Percentiles rank a stretch among this genome's conserved stretches.
phyloP scores from a whole-genome alignment of 23 tunicate species.

The Clavelina lepadiformis region DNA sequence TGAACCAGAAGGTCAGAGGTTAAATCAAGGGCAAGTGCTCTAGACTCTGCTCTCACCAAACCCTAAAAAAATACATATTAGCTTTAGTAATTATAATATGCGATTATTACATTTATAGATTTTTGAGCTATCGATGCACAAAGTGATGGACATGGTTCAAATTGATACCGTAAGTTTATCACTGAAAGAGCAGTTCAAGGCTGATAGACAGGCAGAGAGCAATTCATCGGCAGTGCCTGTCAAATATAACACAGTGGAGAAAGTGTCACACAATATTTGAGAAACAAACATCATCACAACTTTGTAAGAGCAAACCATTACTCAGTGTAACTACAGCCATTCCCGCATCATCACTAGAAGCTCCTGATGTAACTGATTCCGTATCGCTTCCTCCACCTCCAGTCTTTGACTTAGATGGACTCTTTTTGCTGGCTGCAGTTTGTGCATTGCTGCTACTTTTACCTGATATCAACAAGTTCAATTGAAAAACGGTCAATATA shows the following conservation, averaged over 20 bases:
- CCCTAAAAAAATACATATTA: too few relatives aligned
- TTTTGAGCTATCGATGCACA: too few relatives aligned
- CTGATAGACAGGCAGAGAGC: conserved; percentile 38
- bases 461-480: too few relatives aligned
- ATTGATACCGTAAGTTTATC: conserved; percentile 30
- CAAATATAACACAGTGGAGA: background rate
- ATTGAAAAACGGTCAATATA: too few relatives aligned
- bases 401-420: background rate
- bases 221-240: conserved; percentile 56
- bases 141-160: too few relatives aligned
- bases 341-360: background rate
- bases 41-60: too few relatives aligned
- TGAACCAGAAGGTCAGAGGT: conserved; percentile 31
- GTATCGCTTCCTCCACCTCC: conserved; percentile 23
- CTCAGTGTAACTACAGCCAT: background rate
- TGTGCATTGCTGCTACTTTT: background rate
- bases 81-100: too few relatives aligned
- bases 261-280: background rate
- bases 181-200: conserved; percentile 52
- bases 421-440: conserved; percentile 3
- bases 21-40: background rate
- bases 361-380: conserved; percentile 47
- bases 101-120: too few relatives aligned
- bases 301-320: too few relatives aligned
- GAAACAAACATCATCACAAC: background rate